These are phyloP conservation scores for Eutrigla gurnardus DNA, from an alignment of 2,797 vertebrate species.

Conservation along the genomic window DNA sequence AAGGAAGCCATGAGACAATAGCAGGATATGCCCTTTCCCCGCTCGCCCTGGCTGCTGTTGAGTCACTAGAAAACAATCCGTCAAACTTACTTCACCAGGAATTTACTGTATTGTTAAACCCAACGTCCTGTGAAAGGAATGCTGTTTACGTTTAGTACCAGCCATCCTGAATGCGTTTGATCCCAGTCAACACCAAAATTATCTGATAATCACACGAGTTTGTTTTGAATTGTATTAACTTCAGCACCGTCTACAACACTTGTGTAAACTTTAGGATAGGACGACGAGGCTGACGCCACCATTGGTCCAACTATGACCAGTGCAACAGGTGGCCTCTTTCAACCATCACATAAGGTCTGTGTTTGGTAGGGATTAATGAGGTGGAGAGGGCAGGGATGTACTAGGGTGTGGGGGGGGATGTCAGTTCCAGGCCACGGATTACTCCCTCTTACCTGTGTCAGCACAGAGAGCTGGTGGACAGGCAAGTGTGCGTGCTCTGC, in stretches of 20 bases:
- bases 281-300: constrained; percentile 19
- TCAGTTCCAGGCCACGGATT: constrained; percentile 78
- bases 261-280: neutral
- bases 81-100: constrained; percentile 42
- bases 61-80: constrained; percentile 60
- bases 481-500: constrained; percentile 26
- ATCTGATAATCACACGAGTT: constrained; percentile 7
- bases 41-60: constrained; percentile 45
- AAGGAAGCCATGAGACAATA: constrained; percentile 77
- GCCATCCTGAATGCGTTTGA: constrained; percentile 10
- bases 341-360: constrained; percentile 66
- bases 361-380: constrained; percentile 79
- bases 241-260: neutral
- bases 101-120: constrained; percentile 35
- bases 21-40: constrained; percentile 74
- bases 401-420: constrained; percentile 39
- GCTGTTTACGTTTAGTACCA: constrained; percentile 31
- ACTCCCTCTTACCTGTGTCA: constrained; percentile 79
- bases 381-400: constrained; percentile 70
- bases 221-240: neutral
- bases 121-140: constrained; percentile 48
- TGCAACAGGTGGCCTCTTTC: constrained; percentile 76
- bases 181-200: neutral
- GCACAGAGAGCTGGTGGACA: constrained; percentile 62
- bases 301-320: constrained; percentile 34